Base-by-base conservation (phyloP, 2,113 vertebrate species). In the Crotalus horridus region DNA sequence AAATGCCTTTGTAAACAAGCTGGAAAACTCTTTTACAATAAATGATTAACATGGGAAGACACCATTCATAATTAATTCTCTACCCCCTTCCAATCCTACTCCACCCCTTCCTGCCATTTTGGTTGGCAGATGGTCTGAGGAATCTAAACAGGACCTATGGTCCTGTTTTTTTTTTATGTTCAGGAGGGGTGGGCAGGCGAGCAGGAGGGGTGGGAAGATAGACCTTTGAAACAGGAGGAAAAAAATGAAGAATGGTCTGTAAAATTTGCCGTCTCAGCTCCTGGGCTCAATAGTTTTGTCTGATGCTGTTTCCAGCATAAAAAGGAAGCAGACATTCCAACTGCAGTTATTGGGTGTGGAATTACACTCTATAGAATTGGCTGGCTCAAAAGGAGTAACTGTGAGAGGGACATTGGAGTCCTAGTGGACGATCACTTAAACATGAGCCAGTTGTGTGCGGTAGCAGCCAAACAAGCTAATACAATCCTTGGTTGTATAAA, bases 11-110 rank as follows among this genome's bases (percentile, higher is more conserved):
- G 96, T 96, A 97, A 98, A 98, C 97, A 98, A 98, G 98, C 98
- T 97, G 98, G 98, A 98, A 98, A 98, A 98, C 98, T 98, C 97
- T 98, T 97, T 98, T 98, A 98, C 97, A 98, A 98, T 98, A 98
- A 98, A 97, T 97, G 97, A 97, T 98, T 97, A 97, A 96, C 98
- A 96, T 97, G 97, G 97, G 97, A 97, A 98, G 97, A 98, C 96
- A 98, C 97, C 96, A 97, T 97, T 98, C 97, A 98, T 97, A 98
- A 98, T 97, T 98, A 97, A 95, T 97, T 97, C 97, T 43, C 15
- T 33, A 29, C 53, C n/a, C 15, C 4, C 29, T 6, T 39, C 69
- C 64, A 33, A 74, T 13, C 61, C 26, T 29, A 29, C 59, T 61
- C 59, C 24, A 61, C 61, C 61, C 46, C 46, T 39, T 39, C 11